Percentiles rank a stretch among this genome's conserved stretches.
Evolutionary conservation across 2,888 invertebrate genomes (phyloP).

Genomic region (Amiota mariae): DNA sequence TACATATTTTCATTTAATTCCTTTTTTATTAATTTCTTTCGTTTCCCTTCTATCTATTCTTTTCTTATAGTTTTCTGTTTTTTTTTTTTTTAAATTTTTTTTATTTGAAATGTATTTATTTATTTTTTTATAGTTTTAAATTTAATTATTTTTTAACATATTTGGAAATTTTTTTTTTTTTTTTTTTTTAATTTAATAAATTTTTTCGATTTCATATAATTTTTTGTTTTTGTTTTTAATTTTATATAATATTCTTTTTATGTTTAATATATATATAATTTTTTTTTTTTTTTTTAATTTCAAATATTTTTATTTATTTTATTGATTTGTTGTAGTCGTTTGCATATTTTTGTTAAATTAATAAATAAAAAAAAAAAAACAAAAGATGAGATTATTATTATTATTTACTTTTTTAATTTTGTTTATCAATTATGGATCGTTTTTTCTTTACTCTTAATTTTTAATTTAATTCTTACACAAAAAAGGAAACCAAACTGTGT

Average conservation of each 20-base stretch:
- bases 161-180: conserved; percentile 20
- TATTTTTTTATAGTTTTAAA: conserved; percentile 37
- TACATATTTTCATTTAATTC: conserved; percentile 27
- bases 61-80: conserved; percentile 34
- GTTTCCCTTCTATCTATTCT: conserved; percentile 33
- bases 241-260: too few species aligned
- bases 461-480: too few species aligned
- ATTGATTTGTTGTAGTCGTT: background rate
- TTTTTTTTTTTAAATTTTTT: conserved; percentile 39
- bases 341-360: background rate
- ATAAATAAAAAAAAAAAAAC: background rate
- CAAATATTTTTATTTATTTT: background rate
- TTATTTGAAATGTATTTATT: background rate
- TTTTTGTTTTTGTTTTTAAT: conserved; percentile 37
- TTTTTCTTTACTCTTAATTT: too few species aligned
- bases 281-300: background rate
- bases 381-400: background rate
- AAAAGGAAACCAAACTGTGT: too few species aligned
- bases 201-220: conserved; percentile 44
- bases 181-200: conserved; percentile 31
- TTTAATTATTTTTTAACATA: conserved; percentile 33
- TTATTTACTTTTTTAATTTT: background rate
- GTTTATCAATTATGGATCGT: too few species aligned
- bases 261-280: background rate
- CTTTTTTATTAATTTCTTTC: conserved; percentile 32